A percentile compares a stretch with the other conserved stretches of the same genome.
phyloP scores from a whole-genome alignment of 2,113 vertebrate genomes.

The Pygoscelis antarcticus region DNA sequence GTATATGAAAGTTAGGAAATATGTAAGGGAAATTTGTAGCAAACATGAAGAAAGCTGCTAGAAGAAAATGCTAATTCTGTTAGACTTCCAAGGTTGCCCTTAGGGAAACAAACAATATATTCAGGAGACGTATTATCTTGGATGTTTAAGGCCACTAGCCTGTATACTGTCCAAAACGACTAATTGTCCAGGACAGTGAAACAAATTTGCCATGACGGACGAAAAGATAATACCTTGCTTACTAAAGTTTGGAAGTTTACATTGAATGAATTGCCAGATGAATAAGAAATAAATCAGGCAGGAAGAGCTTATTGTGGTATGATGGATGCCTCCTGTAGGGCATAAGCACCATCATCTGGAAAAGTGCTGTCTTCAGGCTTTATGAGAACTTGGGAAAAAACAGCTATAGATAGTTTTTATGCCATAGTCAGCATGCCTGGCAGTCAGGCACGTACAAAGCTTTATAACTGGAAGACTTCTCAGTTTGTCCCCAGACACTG shows the following conservation, averaged over 20 bases:
- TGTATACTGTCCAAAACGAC: neutral
- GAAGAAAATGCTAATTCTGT: neutral
- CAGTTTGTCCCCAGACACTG: neutral
- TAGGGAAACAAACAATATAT: neutral
- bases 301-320: neutral
- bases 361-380: slow-evolving; percentile 8
- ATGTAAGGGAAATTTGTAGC: neutral
- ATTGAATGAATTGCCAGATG: neutral
- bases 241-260: neutral
- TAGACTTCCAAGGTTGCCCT: neutral
- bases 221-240: slow-evolving; percentile 12
- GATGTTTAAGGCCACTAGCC: neutral
- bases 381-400: neutral
- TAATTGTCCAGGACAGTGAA: neutral
- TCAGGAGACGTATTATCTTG: neutral
- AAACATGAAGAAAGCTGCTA: neutral
- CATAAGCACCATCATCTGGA: neutral
- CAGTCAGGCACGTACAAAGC: neutral
- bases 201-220: neutral
- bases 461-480: neutral
- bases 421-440: neutral
- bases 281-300: slow-evolving; percentile 22
- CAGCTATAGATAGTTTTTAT: neutral
- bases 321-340: slow-evolving; percentile 1
- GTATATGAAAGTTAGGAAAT: neutral